Base-by-base conservation (phyloP, 1,140 invertebrate species). In the Drosophila triauraria region DNA sequence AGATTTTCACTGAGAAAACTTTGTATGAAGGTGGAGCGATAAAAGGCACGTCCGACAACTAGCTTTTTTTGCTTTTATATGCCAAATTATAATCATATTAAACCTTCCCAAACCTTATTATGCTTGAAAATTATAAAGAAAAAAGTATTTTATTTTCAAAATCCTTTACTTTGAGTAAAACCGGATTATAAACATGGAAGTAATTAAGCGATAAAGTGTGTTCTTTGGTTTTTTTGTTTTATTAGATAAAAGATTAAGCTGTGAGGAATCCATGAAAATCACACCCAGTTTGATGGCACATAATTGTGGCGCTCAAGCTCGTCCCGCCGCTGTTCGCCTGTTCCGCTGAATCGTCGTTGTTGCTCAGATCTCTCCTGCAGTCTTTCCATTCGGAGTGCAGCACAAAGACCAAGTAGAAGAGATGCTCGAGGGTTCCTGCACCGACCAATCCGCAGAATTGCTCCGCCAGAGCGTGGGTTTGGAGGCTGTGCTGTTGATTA, bases 241-340 rank as follows among this genome's bases (percentile, higher is more conserved):
- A 20, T 20, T 20, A 20, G 20, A 20, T 20, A 20, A 20, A 20
- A 20, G 20, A 20, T 20, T 20, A 20, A 20, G 82, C 84, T 27
- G 75, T 78, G 8, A 93, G 74, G 51, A 90, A 91, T 23, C 76
- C 60, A 17, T 84, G 70, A 93, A 63, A 8, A 78, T 74, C 4
- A 64, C 51, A 15, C 81, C 92, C 48, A 93, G 53, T 30, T 65
- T 82, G 80, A 54, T 93, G 92, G 44, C 91, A 93, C 82, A 46
- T 93, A 78, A 7, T 80, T 81, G 23, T 85, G 56, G 4, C 68
- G 65, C 53, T 84, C 20, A 38, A 90, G 83, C 44, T 91, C 78
- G 64, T 5, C 53, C 20, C 20, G 20, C 43, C 3, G 69, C 60
- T 9, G 27, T 3, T 0, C 13, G 13, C 20, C 20, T 20, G 20